Conservation (phyloP, 2,888 invertebrate species). For the Minunthozetes semirufus region DNA sequence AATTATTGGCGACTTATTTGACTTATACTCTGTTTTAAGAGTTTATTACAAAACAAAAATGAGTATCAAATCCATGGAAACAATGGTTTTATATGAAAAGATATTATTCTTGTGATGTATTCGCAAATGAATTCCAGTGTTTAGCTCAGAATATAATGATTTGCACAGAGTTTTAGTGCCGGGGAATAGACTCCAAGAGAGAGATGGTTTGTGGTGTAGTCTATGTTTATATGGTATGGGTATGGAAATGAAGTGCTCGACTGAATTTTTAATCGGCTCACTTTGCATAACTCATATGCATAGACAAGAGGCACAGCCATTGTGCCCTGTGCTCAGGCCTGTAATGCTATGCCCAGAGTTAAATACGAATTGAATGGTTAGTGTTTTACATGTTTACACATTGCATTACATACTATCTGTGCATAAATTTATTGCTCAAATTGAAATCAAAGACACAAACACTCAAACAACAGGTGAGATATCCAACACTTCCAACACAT, state of each 20-base stretch:
- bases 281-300: slow-evolving; percentile 31
- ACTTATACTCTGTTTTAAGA: background rate
- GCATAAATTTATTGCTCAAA: slow-evolving; percentile 6
- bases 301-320: background rate
- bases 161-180: background rate
- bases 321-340: background rate
- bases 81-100: too few relatives aligned
- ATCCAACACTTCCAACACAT: background rate
- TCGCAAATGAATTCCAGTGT: too few relatives aligned
- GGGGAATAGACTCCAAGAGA: background rate
- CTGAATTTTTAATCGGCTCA: slow-evolving; percentile 31
- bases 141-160: background rate
- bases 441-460: background rate
- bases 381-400: slow-evolving; percentile 31
- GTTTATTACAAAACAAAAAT: background rate
- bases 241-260: slow-evolving; percentile 29
- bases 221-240: background rate
- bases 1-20: slow-evolving; percentile 17
- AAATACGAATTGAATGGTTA: slow-evolving; percentile 29
- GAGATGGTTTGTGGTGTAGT: background rate
- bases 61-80: too few relatives aligned
- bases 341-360: slow-evolving; percentile 17
- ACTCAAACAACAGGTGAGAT: too few relatives aligned
- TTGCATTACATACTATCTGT: slow-evolving; percentile 6
- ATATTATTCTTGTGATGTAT: too few relatives aligned